These are phyloP conservation scores for Seriola dumerili DNA, from an alignment of 2,113 vertebrate species.

Conservation along the genomic window DNA sequence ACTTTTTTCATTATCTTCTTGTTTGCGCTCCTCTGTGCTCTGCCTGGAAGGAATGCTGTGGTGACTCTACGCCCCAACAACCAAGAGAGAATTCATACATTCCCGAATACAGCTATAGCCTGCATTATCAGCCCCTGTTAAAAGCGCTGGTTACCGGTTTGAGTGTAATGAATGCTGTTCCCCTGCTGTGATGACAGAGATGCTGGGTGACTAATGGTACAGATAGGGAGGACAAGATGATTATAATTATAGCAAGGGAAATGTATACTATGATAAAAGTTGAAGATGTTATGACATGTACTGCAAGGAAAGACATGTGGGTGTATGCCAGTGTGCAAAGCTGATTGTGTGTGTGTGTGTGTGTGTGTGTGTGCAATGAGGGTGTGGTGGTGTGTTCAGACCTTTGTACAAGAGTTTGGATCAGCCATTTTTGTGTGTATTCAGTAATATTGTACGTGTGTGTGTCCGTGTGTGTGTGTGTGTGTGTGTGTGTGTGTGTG, in stretches of 20 bases:
- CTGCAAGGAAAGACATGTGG: constrained; percentile 17
- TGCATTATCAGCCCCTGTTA: constrained; percentile 59
- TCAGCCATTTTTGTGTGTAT: constrained; percentile 35
- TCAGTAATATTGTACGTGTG: neutral
- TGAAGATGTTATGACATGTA: constrained; percentile 56
- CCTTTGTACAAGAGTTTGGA: constrained; percentile 20
- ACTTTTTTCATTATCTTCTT: constrained; percentile 81
- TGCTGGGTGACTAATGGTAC: constrained; percentile 78
- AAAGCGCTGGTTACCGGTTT: constrained; percentile 59
- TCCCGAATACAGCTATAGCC: constrained; percentile 49
- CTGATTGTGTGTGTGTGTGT: neutral
- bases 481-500: constrained; percentile 4
- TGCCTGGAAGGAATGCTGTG: constrained; percentile 67
- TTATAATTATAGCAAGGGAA: constrained; percentile 59
- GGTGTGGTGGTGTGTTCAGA: constrained; percentile 12
- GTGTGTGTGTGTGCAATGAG: constrained; percentile 13
- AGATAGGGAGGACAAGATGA: constrained; percentile 58
- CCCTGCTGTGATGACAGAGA: constrained; percentile 74
- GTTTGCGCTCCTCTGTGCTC: constrained; percentile 71
- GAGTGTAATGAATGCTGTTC: constrained; percentile 74
- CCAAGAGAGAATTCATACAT: constrained; percentile 57
- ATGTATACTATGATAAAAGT: constrained; percentile 62
- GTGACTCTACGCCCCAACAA: constrained; percentile 64
- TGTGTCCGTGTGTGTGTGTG: neutral
- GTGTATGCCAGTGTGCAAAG: constrained; percentile 7